These are phyloP conservation scores for Ctenochaetus hawaiiensis DNA, from an alignment of 2,797 vertebrate genomes.

Conservation along the genomic window DNA sequence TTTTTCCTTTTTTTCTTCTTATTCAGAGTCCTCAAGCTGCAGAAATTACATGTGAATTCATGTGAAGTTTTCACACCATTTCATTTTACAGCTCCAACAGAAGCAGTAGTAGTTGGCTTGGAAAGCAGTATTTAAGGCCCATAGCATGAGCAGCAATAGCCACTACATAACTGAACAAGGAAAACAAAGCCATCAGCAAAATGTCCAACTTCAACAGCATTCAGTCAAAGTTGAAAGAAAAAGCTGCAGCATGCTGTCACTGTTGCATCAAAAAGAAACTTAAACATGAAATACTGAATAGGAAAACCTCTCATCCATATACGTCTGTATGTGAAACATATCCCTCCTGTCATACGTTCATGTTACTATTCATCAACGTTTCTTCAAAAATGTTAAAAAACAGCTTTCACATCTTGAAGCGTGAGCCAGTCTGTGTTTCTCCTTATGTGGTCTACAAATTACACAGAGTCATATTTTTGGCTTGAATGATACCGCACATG, in stretches of 20 bases:
- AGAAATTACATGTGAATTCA: too few species aligned
- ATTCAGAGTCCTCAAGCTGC: too few species aligned
- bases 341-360: neutral
- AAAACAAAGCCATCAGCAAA: neutral
- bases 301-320: neutral
- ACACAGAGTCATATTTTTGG: constrained; percentile 27
- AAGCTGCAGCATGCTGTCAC: neutral
- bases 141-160: neutral
- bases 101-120: neutral
- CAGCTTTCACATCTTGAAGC: constrained; percentile 2
- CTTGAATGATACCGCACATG: constrained; percentile 29
- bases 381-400: constrained; percentile 11
- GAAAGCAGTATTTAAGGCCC: neutral
- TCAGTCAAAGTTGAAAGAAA: neutral
- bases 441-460: constrained; percentile 20
- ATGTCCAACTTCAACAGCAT: neutral
- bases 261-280: neutral
- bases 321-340: constrained; percentile 2
- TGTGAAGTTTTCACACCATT: neutral
- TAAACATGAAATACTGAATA: neutral
- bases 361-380: constrained; percentile 1
- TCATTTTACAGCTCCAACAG: neutral
- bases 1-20: too few species aligned
- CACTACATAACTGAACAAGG: neutral
- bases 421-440: constrained; percentile 16